Percentiles rank a stretch among this genome's conserved stretches.
Conservation (phyloP, 2,113 vertebrate genomes). For the Oophaga pumilio region DNA sequence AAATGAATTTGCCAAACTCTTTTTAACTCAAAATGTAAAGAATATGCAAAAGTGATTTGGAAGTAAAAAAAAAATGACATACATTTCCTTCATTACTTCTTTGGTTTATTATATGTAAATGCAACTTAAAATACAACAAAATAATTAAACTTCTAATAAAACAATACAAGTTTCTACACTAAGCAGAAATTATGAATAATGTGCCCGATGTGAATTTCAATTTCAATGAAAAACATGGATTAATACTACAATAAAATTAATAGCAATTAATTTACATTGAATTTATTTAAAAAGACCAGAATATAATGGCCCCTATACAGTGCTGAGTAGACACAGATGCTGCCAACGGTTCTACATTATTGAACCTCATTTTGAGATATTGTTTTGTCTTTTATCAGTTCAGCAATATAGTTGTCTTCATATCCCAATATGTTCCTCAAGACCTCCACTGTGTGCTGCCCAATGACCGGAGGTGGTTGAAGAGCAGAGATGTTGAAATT, state of each 20-base stretch:
- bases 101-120: too few relatives aligned
- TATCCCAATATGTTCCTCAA: conserved; percentile 80
- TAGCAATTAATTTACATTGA: too few relatives aligned
- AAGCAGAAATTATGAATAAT: too few relatives aligned
- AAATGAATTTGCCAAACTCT: too few relatives aligned
- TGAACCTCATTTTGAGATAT: conserved; percentile 76
- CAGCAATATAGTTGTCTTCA: conserved; percentile 71
- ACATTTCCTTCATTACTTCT: too few relatives aligned
- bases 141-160: too few relatives aligned
- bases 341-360: neutral
- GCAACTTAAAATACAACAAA: too few relatives aligned
- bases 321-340: neutral
- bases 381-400: conserved; percentile 73
- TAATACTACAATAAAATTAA: neutral
- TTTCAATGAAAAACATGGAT: neutral
- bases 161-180: too few relatives aligned
- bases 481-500: conserved; percentile 75
- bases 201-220: neutral
- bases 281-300: neutral
- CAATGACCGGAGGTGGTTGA: conserved; percentile 82
- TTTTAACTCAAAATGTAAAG: too few relatives aligned
- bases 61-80: too few relatives aligned
- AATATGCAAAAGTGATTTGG: too few relatives aligned
- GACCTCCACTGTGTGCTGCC: conserved; percentile 86
- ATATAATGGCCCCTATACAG: neutral